These are phyloP conservation scores for Andrena flavipes DNA, from an alignment of 2,888 invertebrate genomes.

Conservation along the genomic window DNA sequence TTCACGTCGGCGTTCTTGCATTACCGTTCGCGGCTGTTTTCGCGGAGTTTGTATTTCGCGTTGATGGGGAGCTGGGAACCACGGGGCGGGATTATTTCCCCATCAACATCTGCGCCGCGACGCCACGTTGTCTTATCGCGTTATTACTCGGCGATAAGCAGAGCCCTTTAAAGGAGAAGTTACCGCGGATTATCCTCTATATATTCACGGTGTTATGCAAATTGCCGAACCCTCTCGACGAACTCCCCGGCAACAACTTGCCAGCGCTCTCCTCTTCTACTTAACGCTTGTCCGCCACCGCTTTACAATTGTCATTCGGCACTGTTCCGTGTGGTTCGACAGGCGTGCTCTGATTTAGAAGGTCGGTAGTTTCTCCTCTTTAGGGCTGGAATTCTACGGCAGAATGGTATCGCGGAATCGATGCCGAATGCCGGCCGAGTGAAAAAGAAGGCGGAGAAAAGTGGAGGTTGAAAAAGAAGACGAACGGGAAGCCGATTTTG, in stretches of 20 bases:
- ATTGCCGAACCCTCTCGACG: conserved; percentile 60
- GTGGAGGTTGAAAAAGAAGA: too few relatives aligned
- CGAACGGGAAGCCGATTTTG: conserved; percentile 9
- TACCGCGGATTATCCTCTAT: conserved; percentile 71
- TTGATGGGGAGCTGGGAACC: not conserved
- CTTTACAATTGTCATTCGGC: conserved; percentile 8
- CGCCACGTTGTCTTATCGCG: conserved; percentile 56
- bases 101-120: conserved; percentile 27
- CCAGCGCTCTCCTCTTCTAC: conserved; percentile 49
- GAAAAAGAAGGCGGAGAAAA: not conserved
- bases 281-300: conserved; percentile 25
- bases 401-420: not conserved
- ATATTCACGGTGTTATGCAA: conserved; percentile 71
- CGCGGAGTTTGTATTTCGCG: not conserved
- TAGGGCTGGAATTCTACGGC: not conserved
- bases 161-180: conserved; percentile 57
- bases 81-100: conserved; percentile 37
- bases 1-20: not conserved
- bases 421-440: not conserved
- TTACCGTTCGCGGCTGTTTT: not conserved
- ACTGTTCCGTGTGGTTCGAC: conserved; percentile 1
- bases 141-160: conserved; percentile 68
- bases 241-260: conserved; percentile 57
- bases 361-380: not conserved
- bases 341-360: not conserved